Base-by-base conservation (phyloP, 2,797 vertebrate species). In the Sphaeramia orbicularis region DNA sequence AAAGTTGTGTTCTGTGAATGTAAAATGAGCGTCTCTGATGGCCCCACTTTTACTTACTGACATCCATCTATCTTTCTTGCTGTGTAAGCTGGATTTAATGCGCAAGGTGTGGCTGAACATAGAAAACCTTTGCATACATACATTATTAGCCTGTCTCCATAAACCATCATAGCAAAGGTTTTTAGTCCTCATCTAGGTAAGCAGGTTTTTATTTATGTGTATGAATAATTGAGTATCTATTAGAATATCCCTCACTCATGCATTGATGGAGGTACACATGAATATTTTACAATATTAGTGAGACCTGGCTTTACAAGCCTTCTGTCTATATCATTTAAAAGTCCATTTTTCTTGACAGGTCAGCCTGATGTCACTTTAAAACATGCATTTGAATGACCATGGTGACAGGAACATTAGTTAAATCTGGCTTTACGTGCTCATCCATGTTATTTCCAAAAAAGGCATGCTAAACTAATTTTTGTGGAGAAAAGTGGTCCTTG, bases 171-270 rank as follows among this genome's bases (percentile, higher is more conserved):
- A 55, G 56, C 65, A 51, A 45, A 63, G 82, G 57, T 78, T 91
- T 91, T 87, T 81, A 85, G 74, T 64, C 74, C 65, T 83, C 80
- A 91, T 91, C 81, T 91, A 91, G 86, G 92, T 92, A 91, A 92
- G 87, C 87, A 90, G 88, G 75, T 90, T 90, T 58, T 93, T 94
- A 92, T 94, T 93, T 94, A 92, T 93, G 91, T 76, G 43, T 81
- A 91, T 95, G 76, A 95, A 95, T 95, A 93, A 94, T 95, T 90
- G 57, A 95, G 68, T 68, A 73, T 90, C 78, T 93, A 92, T 94
- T 94, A 93, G 90, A 94, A 94, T 90, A 89, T 83, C 65, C 61
- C 80, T 89, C 86, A 84, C 57, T 89, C 90, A 87, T 87, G 82
- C 91, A 90, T 79, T 91, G 91, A 93, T 94, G 93, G 91, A 93